phyloP scores from a whole-genome alignment of 2,113 vertebrate species.

The Kryptolebias marmoratus region DNA sequence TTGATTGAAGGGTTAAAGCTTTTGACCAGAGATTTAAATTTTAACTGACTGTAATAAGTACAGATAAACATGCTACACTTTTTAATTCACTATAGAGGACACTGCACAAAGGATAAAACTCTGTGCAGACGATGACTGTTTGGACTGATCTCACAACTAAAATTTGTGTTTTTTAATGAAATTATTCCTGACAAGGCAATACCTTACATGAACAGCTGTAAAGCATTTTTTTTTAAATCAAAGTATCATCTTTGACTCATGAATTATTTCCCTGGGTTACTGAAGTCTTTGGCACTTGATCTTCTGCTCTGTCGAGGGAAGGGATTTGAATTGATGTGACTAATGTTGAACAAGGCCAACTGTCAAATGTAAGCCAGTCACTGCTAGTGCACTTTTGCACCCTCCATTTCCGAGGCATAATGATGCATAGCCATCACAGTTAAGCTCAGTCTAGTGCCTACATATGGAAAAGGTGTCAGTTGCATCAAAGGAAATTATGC shows the following conservation, averaged over 20 bases:
- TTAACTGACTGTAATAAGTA: not conserved
- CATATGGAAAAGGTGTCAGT: constrained; percentile 82
- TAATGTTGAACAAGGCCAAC: constrained; percentile 84
- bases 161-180: not conserved
- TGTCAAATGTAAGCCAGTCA: constrained; percentile 80
- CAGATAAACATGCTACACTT: not conserved
- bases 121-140: not conserved
- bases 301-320: constrained; percentile 67
- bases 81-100: no score
- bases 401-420: constrained; percentile 82
- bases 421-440: constrained; percentile 84
- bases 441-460: constrained; percentile 77
- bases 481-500: constrained; percentile 76
- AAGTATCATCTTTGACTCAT: constrained; percentile 53
- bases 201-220: constrained; percentile 45
- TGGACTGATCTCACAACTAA: not conserved
- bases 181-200: constrained; percentile 42
- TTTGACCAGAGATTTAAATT: not conserved
- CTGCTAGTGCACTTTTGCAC: constrained; percentile 76
- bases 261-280: constrained; percentile 71
- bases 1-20: no score
- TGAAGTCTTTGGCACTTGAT: constrained; percentile 76
- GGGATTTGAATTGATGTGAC: constrained; percentile 81
- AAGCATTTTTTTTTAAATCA: constrained; percentile 42
- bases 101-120: not conserved